Base-by-base conservation (phyloP, 2,113 vertebrate species). In the Rhabdornis inornatus region DNA sequence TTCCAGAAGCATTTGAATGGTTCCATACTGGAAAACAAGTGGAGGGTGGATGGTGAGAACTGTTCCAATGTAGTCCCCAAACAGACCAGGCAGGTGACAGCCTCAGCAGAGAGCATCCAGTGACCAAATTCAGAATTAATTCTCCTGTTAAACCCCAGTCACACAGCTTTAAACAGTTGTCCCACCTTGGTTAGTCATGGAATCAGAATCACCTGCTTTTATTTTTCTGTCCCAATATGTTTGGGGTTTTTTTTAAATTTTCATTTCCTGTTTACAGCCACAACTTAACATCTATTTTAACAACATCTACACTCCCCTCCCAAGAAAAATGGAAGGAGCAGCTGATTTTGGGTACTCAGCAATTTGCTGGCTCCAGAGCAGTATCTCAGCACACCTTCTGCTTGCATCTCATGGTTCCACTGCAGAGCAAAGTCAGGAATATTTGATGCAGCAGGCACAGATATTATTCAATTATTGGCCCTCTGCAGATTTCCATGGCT, bases 361-460 rank as follows among this genome's bases (percentile, higher is more conserved):
- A 77, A 39, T 93, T 92, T 79, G 47, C 87, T 24, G 75, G 66
- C 64, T 64, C 4, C 30, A 44, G 83, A 92, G 59, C 79, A 86
- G 71, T 71, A 82, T 89, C 92, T 92, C 75, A 59, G 78, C 74
- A 31, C 61, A 85, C 66, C 92, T 96, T 87, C 95, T 95, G 92
- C 95, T 91, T 71, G 80, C 69, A 94, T 61, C 94, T 92, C 95
- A 5, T 7, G 19, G 57, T 69, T 88, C 45, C 15, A 0, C 55
- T 90, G 90, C 95, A 87, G 65, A 91, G 93, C 87, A 91, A 49
- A 72, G 85, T 19, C 52, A 70, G 77, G 69, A n/a, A 71, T 68
- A 69, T 91, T 91, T 92, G 95, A 87, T 93, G 57, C 49, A 28
- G 87, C 65, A 76, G 87, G 79, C 78, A 72, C 70, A 61, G 37